A percentile compares a stretch with the other conserved stretches of the same genome.
phyloP scores from a whole-genome alignment of 2,888 invertebrate genomes.

The Pristionchus arcanus region DNA sequence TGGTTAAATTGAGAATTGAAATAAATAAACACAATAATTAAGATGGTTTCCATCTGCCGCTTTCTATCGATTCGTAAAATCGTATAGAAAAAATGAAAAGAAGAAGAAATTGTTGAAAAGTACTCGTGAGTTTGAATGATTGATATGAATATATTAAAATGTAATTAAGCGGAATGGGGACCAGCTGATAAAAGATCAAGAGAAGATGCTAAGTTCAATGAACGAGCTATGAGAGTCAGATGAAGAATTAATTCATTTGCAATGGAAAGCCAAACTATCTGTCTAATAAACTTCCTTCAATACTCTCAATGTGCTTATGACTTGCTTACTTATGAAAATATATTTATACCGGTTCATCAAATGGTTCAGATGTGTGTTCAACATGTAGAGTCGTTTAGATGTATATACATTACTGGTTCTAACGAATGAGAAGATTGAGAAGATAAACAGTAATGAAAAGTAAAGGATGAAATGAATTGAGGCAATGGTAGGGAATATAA shows the following conservation, averaged over 20 bases:
- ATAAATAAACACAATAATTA: not conserved
- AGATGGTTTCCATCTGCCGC: slow-evolving; percentile 8
- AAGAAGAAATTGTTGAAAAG: slow-evolving; percentile 27
- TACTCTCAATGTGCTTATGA: not conserved
- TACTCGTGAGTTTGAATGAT: not conserved
- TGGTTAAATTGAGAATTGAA: not conserved
- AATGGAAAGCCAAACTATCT: not conserved
- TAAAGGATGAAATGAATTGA: not conserved
- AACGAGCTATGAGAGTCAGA: slow-evolving; percentile 38
- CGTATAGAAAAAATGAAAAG: not conserved
- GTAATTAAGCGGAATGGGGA: slow-evolving; percentile 47
- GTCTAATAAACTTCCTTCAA: slow-evolving; percentile 16
- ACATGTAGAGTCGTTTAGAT: not conserved
- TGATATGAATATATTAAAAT: not conserved
- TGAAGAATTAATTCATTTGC: not conserved
- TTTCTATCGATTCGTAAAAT: not conserved
- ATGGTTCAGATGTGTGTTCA: not conserved
- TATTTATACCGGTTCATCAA: not conserved
- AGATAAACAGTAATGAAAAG: not conserved
- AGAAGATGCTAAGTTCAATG: slow-evolving; percentile 44
- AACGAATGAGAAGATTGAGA: not conserved
- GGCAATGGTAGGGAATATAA: not conserved
- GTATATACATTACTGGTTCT: not conserved
- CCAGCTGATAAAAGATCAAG: slow-evolving; percentile 5
- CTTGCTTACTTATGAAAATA: no score